Conservation (phyloP, 2,797 vertebrate species). For the Notolabrus celidotus region DNA sequence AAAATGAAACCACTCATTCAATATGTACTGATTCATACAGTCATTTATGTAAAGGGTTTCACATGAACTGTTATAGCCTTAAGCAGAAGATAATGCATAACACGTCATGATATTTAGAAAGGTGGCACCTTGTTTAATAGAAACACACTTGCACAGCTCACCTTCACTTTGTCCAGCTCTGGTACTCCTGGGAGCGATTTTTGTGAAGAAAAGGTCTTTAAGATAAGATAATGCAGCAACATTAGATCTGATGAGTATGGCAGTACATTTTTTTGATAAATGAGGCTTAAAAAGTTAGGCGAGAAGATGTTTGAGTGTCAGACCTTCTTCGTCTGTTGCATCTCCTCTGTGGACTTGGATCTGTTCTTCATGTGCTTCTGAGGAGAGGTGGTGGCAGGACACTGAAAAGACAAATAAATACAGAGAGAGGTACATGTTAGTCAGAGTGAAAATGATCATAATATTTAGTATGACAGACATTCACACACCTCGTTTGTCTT, state of each 20-base stretch:
- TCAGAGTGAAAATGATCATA: background rate
- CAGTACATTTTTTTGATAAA: background rate
- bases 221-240: constrained; percentile 11
- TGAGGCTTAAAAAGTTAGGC: background rate
- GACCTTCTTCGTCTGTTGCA: constrained; percentile 87
- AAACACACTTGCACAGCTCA: constrained; percentile 46
- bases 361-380: constrained; percentile 89
- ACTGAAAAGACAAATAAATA: constrained; percentile 53
- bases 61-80: background rate
- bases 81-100: background rate
- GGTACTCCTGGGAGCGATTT: constrained; percentile 88
- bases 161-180: constrained; percentile 87
- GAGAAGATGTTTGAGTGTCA: background rate
- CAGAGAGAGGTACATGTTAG: constrained; percentile 16
- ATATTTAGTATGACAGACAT: background rate
- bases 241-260: background rate
- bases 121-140: background rate
- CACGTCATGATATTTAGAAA: background rate
- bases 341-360: constrained; percentile 90
- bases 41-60: background rate
- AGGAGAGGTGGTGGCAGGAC: constrained; percentile 83
- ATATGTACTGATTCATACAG: background rate
- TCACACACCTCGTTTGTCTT: constrained; percentile 75
- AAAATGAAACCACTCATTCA: constrained; percentile 32
- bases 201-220: constrained; percentile 87